Conservation (phyloP, 2,797 vertebrate species). For the Tarsius wallacei region DNA sequence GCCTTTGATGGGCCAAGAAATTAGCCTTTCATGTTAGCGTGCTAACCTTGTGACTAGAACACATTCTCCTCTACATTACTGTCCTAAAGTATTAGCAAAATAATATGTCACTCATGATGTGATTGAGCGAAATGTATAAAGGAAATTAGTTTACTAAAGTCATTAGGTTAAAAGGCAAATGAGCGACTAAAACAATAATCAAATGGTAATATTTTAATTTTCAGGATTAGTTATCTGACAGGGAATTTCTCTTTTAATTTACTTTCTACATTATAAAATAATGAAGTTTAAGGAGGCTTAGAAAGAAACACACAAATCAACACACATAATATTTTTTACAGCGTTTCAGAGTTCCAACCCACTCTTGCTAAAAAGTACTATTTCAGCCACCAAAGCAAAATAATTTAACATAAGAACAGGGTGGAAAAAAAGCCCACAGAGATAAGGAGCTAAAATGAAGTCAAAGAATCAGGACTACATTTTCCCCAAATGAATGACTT, state of each 20-base stretch:
- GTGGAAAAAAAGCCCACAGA: neutral
- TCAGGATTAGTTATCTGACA: slow-evolving; percentile 71
- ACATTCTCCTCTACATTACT: neutral
- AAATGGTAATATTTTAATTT: slow-evolving; percentile 79
- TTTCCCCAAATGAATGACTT: neutral
- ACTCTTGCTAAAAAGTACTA: slow-evolving; percentile 50
- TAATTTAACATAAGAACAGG: neutral
- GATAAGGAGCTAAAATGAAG: neutral
- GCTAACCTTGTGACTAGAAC: neutral
- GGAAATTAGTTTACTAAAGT: slow-evolving; percentile 80
- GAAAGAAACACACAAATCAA: neutral
- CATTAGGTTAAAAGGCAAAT: slow-evolving; percentile 77
- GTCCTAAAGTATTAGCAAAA: slow-evolving; percentile 68
- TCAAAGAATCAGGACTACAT: neutral
- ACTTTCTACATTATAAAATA: slow-evolving; percentile 45
- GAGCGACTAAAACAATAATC: slow-evolving; percentile 62
- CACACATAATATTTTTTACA: slow-evolving; percentile 19
- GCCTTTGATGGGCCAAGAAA: neutral
- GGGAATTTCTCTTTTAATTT: slow-evolving; percentile 75
- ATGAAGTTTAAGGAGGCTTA: slow-evolving; percentile 51
- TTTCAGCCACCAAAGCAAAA: slow-evolving; percentile 52
- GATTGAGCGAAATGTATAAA: slow-evolving; percentile 51
- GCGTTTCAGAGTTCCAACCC: slow-evolving; percentile 36
- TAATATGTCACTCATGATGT: slow-evolving; percentile 64
- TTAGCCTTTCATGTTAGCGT: slow-evolving; percentile 43